Evolutionary conservation across 2,888 invertebrate species (phyloP).

Genomic region (Megalurothrips usitatus): DNA sequence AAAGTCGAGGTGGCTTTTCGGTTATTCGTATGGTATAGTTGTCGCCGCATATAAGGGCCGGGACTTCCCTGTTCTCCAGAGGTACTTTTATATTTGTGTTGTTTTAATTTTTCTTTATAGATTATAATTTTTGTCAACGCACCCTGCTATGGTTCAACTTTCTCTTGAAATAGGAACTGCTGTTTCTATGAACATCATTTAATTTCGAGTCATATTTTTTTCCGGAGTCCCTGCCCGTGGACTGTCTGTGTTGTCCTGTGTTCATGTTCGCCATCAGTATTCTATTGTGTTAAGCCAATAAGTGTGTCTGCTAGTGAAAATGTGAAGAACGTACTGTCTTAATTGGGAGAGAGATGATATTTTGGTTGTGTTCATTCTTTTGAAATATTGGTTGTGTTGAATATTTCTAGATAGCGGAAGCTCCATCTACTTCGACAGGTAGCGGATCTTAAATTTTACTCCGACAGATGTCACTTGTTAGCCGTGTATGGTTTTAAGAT

Average conservation of each 20-base stretch:
- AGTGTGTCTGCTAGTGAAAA: not conserved
- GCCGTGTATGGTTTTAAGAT: not conserved
- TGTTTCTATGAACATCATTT: not conserved
- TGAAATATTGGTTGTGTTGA: not conserved
- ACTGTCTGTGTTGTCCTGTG: not conserved
- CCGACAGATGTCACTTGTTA: too few species aligned
- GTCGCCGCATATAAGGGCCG: not conserved
- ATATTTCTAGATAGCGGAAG: too few species aligned
- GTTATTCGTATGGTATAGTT: not conserved
- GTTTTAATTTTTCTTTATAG: not conserved
- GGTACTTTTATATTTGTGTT: not conserved
- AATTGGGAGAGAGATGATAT: not conserved
- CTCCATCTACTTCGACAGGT: too few species aligned
- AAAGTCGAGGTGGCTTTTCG: not conserved
- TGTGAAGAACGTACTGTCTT: too few species aligned
- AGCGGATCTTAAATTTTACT: too few species aligned
- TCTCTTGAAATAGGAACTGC: not conserved
- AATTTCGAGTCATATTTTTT: too few species aligned
- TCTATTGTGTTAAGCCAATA: conserved; percentile 2
- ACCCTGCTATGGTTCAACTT: conserved; percentile 19
- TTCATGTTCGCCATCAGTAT: conserved; percentile 19
- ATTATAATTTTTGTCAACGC: not conserved
- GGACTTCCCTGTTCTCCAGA: not conserved
- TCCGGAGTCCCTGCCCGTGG: not conserved
- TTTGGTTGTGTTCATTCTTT: not conserved